Evolutionary conservation across 1,140 invertebrate species (phyloP).

Genomic region (Temnothorax nylanderi): DNA sequence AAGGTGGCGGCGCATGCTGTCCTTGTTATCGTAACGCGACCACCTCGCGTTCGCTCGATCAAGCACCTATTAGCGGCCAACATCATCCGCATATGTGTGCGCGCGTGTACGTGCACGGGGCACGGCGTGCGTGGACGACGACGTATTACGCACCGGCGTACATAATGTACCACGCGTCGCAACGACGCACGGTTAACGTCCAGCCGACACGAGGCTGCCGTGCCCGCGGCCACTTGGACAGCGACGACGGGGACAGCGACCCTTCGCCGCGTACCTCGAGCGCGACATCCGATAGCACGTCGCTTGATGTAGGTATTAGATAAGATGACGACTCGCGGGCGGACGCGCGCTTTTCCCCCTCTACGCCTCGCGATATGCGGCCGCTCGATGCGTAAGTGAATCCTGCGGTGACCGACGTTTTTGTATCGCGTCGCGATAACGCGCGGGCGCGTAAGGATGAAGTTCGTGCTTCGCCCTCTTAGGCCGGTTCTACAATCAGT

Average conservation of each 20-base stretch:
- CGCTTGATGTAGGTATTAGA: slow-evolving; percentile 47
- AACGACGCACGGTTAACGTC: slow-evolving; percentile 22
- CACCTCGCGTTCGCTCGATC: slow-evolving; percentile 25
- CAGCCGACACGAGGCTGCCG: slow-evolving; percentile 23
- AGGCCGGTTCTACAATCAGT: no score
- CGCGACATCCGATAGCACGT: slow-evolving; percentile 40
- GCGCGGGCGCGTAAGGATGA: no score
- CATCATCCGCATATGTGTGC: not conserved
- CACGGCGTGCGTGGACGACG: slow-evolving; percentile 2
- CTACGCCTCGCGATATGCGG: not conserved
- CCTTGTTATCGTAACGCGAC: slow-evolving; percentile 35
- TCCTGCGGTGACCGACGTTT: slow-evolving; percentile 3
- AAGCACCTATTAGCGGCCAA: slow-evolving; percentile 32
- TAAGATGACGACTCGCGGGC: slow-evolving; percentile 9
- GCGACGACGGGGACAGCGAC: slow-evolving; percentile 51
- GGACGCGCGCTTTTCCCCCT: not conserved
- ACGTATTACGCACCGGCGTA: slow-evolving; percentile 15
- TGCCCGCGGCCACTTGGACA: slow-evolving; percentile 19
- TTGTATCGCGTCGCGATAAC: slow-evolving; percentile 12
- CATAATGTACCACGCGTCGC: slow-evolving; percentile 35
- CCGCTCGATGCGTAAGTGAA: not conserved
- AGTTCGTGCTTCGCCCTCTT: no score
- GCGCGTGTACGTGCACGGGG: not conserved
- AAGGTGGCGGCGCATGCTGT: slow-evolving; percentile 73
- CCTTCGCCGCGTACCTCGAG: slow-evolving; percentile 26